Base-by-base conservation (phyloP, 2,113 vertebrate species). In the Menidia beryllina region DNA sequence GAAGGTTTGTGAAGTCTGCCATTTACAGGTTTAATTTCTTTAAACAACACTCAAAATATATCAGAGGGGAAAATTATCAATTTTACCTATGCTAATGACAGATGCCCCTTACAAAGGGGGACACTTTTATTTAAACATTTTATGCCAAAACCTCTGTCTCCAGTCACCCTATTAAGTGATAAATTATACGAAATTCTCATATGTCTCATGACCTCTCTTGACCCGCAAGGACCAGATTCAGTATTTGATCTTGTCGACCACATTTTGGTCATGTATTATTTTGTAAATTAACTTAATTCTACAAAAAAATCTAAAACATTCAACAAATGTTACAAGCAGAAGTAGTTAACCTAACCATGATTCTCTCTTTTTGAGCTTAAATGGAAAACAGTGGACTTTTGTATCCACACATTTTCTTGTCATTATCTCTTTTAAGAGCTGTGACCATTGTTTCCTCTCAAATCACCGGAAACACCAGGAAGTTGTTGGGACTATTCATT, bases 401-500 rank as follows among this genome's bases (percentile, higher is more conserved):
- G 7, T 30, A 23, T 68, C 47, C 64, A 61, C 54, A 72, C 56
- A 19, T 75, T 73, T 65, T 61, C 61, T 51, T 66, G 56, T 77
- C 49, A 53, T 45, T 74, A 72, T 69, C 58, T 77, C 57, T 61
- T 71, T 45, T 43, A 77, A 69, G 54, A 66, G 63, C 69, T 21
- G 65, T 70, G 66, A 72, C 80, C 68, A 88, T 73, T 56, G 79
- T 68, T 88, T 67, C 43, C 30, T 58, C 30, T 53, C 10, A 43
- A 91, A 90, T 87, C 61, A 59, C 81, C 88, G 90, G 95, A 96
- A 96, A 92, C 81, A 55, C 75, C 39, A 75, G 95, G 95, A 96
- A 96, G 95, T 95, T 91, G 90, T 97, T 95, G 91, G 89, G 91
- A 91, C 85, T 82, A 94, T 72, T 51, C 75, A 84, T 90, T 97